These are phyloP conservation scores for Petroica traversi DNA, from an alignment of 2,113 vertebrate species.

Conservation along the genomic window DNA sequence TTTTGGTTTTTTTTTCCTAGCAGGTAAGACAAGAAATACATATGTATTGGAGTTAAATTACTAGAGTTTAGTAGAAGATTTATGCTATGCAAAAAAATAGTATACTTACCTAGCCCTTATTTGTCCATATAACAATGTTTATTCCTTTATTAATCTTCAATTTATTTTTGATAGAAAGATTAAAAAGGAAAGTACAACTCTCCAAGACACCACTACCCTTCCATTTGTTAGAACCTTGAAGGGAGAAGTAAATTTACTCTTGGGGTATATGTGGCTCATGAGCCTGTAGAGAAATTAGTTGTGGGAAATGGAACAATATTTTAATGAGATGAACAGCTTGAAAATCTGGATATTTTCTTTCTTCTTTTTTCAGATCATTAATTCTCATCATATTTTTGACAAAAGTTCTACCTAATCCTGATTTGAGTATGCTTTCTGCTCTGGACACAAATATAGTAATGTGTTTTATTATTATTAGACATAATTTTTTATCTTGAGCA, in stretches of 20 bases:
- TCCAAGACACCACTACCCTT: neutral
- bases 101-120: neutral
- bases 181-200: neutral
- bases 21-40: neutral
- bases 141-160: neutral
- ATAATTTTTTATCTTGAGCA: neutral
- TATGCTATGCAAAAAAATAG: neutral
- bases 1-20: rapidly evolving
- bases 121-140: neutral
- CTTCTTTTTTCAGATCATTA: neutral
- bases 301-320: neutral
- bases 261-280: neutral
- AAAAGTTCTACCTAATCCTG: neutral
- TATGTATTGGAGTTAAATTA: neutral
- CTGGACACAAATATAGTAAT: neutral
- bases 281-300: neutral
- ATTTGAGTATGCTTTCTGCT: neutral
- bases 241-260: neutral
- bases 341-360: neutral
- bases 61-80: neutral
- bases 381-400: neutral
- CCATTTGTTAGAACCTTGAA: neutral
- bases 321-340: neutral
- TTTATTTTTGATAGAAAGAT: neutral
- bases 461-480: neutral